A percentile compares a stretch with the other conserved stretches of the same genome.
These are phyloP conservation scores for Equus quagga DNA, from an alignment of 2,113 vertebrate genomes.

Conservation along the genomic window DNA sequence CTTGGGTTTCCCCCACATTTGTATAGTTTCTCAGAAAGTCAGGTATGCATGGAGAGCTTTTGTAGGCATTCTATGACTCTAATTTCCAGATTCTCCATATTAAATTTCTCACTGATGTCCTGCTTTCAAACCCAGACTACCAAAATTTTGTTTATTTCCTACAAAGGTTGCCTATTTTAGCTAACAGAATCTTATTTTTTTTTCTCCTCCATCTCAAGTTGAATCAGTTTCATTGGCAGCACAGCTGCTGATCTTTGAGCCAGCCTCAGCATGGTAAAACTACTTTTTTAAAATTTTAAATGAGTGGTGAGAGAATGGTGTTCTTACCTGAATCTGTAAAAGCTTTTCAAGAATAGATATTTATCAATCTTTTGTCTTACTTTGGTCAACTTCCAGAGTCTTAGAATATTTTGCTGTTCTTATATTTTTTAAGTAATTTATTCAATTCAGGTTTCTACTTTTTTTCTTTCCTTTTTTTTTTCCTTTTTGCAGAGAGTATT, in stretches of 20 bases:
- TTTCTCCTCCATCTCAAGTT: neutral
- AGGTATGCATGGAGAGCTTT: neutral
- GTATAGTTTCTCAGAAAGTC: neutral
- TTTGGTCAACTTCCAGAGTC: neutral
- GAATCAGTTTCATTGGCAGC: neutral
- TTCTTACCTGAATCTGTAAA: neutral
- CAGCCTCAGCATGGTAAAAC: neutral
- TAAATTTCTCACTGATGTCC: neutral
- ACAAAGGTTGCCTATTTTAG: neutral
- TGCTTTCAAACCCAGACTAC: neutral
- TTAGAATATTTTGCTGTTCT: neutral
- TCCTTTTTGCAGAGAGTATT: too few relatives aligned
- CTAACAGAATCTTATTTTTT: neutral
- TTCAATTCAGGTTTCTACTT: neutral
- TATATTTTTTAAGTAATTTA: neutral
- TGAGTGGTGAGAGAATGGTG: neutral
- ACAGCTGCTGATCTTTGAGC: neutral
- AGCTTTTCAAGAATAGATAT: neutral
- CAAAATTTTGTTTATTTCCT: neutral
- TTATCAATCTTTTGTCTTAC: neutral
- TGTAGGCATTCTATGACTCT: too few relatives aligned
- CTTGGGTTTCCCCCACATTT: neutral
- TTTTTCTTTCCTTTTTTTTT: too few relatives aligned
- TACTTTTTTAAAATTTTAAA: neutral
- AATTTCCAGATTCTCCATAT: neutral